Base-by-base conservation (phyloP, 2,797 vertebrate genomes). In the Epinephelus malabaricus region DNA sequence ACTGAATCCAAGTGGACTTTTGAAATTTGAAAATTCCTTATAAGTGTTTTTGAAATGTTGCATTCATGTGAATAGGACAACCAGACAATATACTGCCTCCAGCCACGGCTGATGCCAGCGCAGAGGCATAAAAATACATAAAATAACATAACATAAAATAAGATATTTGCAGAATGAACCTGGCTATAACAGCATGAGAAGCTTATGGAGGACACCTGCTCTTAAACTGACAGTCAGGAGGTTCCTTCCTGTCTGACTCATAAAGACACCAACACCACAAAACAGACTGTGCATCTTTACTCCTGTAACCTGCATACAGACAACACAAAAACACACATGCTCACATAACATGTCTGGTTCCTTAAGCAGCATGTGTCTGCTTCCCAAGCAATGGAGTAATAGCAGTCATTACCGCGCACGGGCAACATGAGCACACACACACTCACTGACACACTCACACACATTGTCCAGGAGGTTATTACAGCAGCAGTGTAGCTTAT, bases 391-490 rank as follows among this genome's bases (percentile, higher is more conserved):
- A 72, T 76, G 76, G 84, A 95, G 90, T 92, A 93, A 95, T 92
- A 92, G 87, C 85, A 76, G 83, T 89, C 88, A 93, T 94, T 95
- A 94, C 90, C 11, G 12, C 3, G 40, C 69, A 73, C 46, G 4
- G 34, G 75, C 72, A 78, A 56, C 60, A 55, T 2, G 58, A 65
- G 54, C 34, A 5, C 64, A 66, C 64, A 66, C 69, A 68, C 72
- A 75, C 78, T 19, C 59, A 17, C 46, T n/a, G 15, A 65, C 60
- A 54, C 43, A 56, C 30, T 27, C 49, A 54, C 54, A 45, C 74
- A 86, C 81, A 82, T 72, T 86, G 93, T 95, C 94, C 93, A 81
- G 88, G 82, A 93, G 90, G 92, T 94, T 95, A 91, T 94, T 93
- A 93, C 90, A 86, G 91, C 87, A 60, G 83, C 88, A 84, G 82